Evolutionary conservation across 2,888 invertebrate genomes (phyloP), one percentile per base, ranked within the genome.

Genomic region (Chloroclystis v-ata): DNA sequence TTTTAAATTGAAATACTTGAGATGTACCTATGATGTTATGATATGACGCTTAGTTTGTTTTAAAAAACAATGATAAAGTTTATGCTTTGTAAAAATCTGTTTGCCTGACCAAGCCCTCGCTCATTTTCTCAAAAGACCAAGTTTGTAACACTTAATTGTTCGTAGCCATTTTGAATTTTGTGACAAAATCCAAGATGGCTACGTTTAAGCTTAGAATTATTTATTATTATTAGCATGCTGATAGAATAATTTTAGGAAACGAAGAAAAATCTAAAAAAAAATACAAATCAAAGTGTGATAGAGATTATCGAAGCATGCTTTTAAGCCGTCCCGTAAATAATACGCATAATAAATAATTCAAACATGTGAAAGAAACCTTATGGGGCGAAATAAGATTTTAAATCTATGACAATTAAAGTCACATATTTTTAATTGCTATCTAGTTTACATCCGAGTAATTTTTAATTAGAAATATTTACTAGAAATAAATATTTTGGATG

Each of bases 141-240:
- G 67, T 71, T 67, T 70, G 76, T 70, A 64, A 72, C 72, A 69
- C 69, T 72, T 70, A 69, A 68, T 67, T 65, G 53, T 57, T 54
- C 47, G 62, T 60, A 61, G 73, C 65, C 73, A 65, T 69, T 68
- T 75, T 78, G 76, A 69, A 69, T 71, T 72, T 71, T 66, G 60
- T 69, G 63, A 43, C 14, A 20, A 46, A 46, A 46, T 33, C 50
- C 58, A 52, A 52, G 37, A 54, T 58, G 58, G 54, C 47, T 9
- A 67, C 59, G 56, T 56, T 54, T 52, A 54, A 78, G 78, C 72
- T 77, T 83, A 82, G 78, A 71, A 72, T 80, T 80, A 84, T 84
- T 85, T 84, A 85, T 84, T 82, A 84, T 84, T 83, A 82, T 83
- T 82, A 84, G 86, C 85, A 85, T 83, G 84, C 80, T 53, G 68